These are phyloP conservation scores for Neotragus moschatus DNA, from an alignment of 2,113 vertebrate species.

Conservation along the genomic window DNA sequence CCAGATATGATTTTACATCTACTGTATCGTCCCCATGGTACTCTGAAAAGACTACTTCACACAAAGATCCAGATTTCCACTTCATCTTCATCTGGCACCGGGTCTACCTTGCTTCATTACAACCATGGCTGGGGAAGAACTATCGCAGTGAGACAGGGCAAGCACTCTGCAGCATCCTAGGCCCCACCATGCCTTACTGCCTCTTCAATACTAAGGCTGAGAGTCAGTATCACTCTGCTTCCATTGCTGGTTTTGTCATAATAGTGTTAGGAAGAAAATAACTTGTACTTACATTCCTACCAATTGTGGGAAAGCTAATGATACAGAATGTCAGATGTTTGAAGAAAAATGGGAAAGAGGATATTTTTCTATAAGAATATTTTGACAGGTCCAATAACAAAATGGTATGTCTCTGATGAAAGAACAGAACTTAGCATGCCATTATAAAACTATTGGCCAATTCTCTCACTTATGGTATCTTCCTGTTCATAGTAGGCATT, in stretches of 20 bases:
- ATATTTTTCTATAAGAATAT: not conserved
- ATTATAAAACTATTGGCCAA: not conserved
- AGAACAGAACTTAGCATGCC: not conserved
- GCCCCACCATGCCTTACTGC: not conserved
- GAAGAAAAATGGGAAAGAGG: not conserved
- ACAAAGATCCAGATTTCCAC: not conserved
- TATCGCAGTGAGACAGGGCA: not conserved
- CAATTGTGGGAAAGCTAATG: not conserved
- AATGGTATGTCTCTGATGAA: not conserved
- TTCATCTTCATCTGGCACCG: not conserved
- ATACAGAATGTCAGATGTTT: not conserved
- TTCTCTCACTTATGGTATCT: not conserved
- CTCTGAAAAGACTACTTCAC: not conserved
- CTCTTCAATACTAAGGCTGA: not conserved
- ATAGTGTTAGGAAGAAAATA: not conserved
- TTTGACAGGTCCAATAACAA: not conserved
- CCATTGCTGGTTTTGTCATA: not conserved
- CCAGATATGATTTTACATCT: not conserved
- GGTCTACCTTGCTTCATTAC: not conserved
- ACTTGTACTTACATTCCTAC: conserved; percentile 5
- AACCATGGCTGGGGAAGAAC: not conserved
- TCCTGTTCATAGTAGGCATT: not conserved
- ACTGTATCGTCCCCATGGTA: not conserved
- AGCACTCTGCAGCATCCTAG: too few species aligned
- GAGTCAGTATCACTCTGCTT: not conserved